Base-by-base conservation (phyloP, 2,888 invertebrate genomes). In the Tiliacea citrago region DNA sequence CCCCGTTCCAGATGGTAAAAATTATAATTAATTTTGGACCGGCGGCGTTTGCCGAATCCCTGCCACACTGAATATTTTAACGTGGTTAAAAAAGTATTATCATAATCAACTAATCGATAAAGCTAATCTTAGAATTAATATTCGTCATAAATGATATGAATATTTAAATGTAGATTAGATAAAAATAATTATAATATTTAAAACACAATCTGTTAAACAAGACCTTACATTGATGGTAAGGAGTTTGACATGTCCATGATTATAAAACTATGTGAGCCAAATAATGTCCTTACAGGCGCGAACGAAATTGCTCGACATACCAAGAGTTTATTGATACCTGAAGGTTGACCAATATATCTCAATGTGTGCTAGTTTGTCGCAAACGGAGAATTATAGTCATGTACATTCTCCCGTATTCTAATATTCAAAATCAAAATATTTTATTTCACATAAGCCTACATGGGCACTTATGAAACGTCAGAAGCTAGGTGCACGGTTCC, bases 51-150 rank as follows among this genome's bases (percentile, higher is more conserved):
- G 53, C 65, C 53, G 45, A 47, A 62, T 47, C 53, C 65, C 21
- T 12, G 45, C 45, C 45, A 74, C 35, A 74, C 76, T 74, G 24
- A 62, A 45, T 12, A 16, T 24, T 21, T 53, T 24, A 39, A 18
- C 57, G 12, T 18, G 16, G 18, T 57, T 5, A 35, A 5, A 35
- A 16, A 45, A 24, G 1, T 16, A n/a, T 35, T 24, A 61, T 75
- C 51, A 9, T 51, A 24, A 73, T 73, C 73, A 24, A 21, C 3
- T 9, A 29, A 47, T 35, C 24, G 3, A 35, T 39, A 35, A 62
- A 53, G 35, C 47, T 75, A 35, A 75, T 73, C 8, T 21, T 62
- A 24, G n/a, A 4, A 75, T 45, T 61, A 61, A 24, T n/a, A n/a
- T 16, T n/a, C 9, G 16, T 42, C n/a, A 24, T 60, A 75, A 60